Evolutionary conservation across 2,888 invertebrate species (phyloP), one percentile per base, ranked within the genome.

Genomic region (Acronicta alni): DNA sequence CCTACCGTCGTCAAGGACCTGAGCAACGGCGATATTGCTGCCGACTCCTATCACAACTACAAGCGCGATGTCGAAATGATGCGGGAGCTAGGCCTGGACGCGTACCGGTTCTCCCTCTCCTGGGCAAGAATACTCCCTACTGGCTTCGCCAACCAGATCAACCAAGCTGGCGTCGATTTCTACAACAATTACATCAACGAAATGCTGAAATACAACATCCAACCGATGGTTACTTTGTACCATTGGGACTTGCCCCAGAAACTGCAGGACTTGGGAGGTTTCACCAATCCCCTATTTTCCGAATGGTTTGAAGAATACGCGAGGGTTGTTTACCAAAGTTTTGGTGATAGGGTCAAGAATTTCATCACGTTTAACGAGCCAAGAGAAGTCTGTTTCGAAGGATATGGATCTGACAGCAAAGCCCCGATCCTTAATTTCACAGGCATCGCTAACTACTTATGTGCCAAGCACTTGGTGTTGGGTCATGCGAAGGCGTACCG

Each of bases 181-280:
- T 97, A 97, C 84, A 95, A 95, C 67, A 89, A 94, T 59, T 84
- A 96, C 2, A 95, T 97, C 45, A 83, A 96, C 74, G 95, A 95
- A 77, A 90, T 97, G 57, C 59, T 95, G 0, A 93, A 89, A 18
- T 95, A 95, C 66, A 94, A 93, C 37, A 96, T 97, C 49, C 85
- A 90, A 47, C 96, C 97, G 0, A 87, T 95, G 82, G 87, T 95
- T 0, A 95, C 95, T 0, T 81, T 95, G 37, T 94, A 91, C 69
- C 95, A 95, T 54, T 95, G 93, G 89, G 95, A 95, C 72, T 74
- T 95, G 41, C 95, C 95, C 0, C 88, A 82, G 8, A 73, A 66
- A n/a, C 67, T 80, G 17, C 80, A 83, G 35, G 80, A 49, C n/a
- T 30, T 71, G 92, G 55, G 83, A 56, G 70, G 70, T 9, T 55